A percentile compares a stretch with the other conserved stretches of the same genome.
These are phyloP conservation scores for Syncerus caffer DNA, from an alignment of 2,797 vertebrate genomes.

Conservation along the genomic window DNA sequence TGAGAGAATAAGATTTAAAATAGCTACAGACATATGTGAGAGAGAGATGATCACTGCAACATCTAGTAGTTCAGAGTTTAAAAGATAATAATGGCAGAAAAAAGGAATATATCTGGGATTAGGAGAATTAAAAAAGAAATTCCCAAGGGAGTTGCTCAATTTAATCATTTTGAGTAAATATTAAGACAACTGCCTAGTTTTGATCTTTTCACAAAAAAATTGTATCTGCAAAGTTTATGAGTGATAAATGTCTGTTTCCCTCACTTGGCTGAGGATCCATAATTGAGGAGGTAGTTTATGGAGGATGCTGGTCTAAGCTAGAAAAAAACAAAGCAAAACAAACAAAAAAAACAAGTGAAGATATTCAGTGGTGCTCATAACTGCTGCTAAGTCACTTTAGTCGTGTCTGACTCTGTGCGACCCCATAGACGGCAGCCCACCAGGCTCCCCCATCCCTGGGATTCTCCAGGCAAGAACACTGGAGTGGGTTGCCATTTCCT, in stretches of 20 bases:
- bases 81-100: not conserved
- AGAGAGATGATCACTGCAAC: not conserved
- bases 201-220: not conserved
- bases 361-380: not conserved
- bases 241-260: not conserved
- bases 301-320: not conserved
- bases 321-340: not conserved
- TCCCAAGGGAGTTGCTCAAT: not conserved
- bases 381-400: too few relatives aligned
- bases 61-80: not conserved
- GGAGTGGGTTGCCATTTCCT: too few relatives aligned
- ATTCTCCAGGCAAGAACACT: too few relatives aligned
- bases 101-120: not conserved
- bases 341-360: not conserved
- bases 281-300: not conserved
- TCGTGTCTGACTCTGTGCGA: too few relatives aligned
- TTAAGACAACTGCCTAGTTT: not conserved
- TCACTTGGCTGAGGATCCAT: not conserved
- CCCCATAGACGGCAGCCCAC: too few relatives aligned
- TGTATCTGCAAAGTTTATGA: not conserved
- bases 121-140: not conserved
- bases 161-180: not conserved
- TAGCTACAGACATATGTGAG: not conserved
- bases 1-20: not conserved
- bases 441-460: too few relatives aligned